Evolutionary conservation across 2,113 vertebrate genomes (phyloP).

Genomic region (Tragelaphus scriptus): DNA sequence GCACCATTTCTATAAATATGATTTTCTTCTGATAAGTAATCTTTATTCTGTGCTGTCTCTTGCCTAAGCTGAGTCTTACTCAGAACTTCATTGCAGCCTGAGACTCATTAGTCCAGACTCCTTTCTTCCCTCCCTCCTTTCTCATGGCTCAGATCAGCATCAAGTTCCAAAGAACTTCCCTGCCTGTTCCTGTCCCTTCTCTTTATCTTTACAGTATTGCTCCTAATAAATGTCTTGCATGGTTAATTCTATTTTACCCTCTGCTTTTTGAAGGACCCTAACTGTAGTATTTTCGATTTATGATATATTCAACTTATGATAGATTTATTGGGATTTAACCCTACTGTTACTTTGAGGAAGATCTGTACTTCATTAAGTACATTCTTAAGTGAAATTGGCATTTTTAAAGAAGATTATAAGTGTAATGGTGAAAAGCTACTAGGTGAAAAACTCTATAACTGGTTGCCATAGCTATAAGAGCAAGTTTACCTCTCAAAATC

Average conservation of each 20-base stretch:
- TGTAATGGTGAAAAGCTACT: background rate
- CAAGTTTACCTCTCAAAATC: background rate
- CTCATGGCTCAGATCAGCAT: background rate
- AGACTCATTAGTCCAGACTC: background rate
- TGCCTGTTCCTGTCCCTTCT: background rate
- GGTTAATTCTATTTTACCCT: background rate
- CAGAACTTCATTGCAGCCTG: background rate
- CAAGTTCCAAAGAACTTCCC: background rate
- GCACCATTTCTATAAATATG: background rate
- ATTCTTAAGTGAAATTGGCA: background rate
- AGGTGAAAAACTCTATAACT: background rate
- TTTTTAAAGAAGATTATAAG: background rate
- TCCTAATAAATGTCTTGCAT: background rate
- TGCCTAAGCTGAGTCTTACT: background rate
- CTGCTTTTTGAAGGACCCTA: background rate
- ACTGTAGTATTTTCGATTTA: background rate
- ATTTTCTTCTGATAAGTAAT: background rate
- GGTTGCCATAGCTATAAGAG: background rate
- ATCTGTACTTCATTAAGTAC: background rate
- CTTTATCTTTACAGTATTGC: background rate
- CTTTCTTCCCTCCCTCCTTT: background rate
- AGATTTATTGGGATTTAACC: background rate
- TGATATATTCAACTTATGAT: background rate
- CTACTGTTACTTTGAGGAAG: background rate
- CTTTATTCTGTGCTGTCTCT: background rate